A percentile compares a stretch with the other conserved stretches of the same genome.
Evolutionary conservation across 2,797 vertebrate genomes (phyloP).

Genomic region (Pelochelys cantorii): DNA sequence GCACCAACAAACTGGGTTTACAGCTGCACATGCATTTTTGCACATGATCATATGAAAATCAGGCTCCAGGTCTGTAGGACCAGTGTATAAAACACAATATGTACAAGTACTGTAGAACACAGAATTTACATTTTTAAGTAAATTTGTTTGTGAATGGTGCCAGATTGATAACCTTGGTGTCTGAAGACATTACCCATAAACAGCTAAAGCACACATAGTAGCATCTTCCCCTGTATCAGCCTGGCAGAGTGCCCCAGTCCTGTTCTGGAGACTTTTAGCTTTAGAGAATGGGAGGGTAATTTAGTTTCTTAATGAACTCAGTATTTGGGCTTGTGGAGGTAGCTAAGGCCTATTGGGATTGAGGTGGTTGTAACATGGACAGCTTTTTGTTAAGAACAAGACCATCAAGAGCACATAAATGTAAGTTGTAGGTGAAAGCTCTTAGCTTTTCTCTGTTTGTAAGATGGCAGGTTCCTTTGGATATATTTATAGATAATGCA

Average conservation of each 20-base stretch:
- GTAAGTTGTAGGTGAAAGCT: neutral
- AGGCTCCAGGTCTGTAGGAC: constrained; percentile 51
- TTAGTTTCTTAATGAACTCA: neutral
- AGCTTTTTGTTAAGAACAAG: neutral
- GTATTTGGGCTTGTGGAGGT: neutral
- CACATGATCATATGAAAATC: neutral
- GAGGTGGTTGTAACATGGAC: neutral
- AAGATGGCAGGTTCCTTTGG: neutral
- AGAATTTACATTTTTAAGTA: constrained; percentile 4
- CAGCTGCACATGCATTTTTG: constrained; percentile 13
- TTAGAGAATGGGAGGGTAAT: neutral
- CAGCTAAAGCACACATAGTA: neutral
- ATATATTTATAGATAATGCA: neutral
- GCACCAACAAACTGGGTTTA: neutral
- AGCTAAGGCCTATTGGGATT: neutral
- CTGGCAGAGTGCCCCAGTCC: neutral
- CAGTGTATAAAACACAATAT: neutral
- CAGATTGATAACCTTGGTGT: neutral
- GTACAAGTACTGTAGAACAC: neutral
- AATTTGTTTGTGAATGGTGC: neutral
- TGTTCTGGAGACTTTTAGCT: neutral
- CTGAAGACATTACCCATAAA: constrained; percentile 1
- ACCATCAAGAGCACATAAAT: neutral
- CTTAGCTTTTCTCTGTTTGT: neutral
- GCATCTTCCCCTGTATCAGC: neutral